A percentile compares a stretch with the other conserved stretches of the same genome.
These are phyloP conservation scores for Leptinotarsa defecta DNA, from an alignment of 1,140 invertebrate species.

Conservation along the genomic window DNA sequence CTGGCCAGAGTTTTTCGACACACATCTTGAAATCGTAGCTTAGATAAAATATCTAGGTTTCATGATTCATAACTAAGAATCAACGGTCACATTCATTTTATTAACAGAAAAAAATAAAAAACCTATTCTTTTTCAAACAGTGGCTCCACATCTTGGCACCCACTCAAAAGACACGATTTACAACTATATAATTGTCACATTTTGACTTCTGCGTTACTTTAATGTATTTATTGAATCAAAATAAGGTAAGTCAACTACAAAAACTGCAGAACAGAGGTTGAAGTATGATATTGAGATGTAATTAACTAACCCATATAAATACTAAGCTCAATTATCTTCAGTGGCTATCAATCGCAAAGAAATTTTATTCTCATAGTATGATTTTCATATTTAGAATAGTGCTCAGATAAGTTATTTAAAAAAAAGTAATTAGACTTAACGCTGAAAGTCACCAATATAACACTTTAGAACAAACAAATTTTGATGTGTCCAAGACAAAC, in stretches of 20 bases:
- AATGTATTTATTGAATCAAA: background rate
- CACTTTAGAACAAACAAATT: too few species aligned
- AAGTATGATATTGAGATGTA: background rate
- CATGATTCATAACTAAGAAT: background rate
- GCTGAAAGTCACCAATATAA: too few species aligned
- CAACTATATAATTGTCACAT: background rate
- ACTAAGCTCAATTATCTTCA: background rate
- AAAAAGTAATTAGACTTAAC: too few species aligned
- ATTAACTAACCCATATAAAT: background rate
- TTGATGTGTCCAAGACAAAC: too few species aligned
- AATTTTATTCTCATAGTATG: background rate
- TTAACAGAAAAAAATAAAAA: background rate
- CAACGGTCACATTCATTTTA: background rate
- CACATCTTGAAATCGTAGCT: too few species aligned
- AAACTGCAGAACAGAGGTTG: background rate
- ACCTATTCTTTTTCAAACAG: background rate
- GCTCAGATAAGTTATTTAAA: too few species aligned
- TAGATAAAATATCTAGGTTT: background rate
- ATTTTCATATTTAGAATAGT: background rate
- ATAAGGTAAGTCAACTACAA: background rate
- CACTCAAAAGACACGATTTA: background rate
- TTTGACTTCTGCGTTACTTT: background rate
- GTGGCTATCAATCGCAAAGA: background rate
- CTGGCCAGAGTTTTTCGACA: too few species aligned
- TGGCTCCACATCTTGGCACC: background rate